phyloP scores from a whole-genome alignment of 2,797 vertebrate species.

The Dicrostonyx torquatus region DNA sequence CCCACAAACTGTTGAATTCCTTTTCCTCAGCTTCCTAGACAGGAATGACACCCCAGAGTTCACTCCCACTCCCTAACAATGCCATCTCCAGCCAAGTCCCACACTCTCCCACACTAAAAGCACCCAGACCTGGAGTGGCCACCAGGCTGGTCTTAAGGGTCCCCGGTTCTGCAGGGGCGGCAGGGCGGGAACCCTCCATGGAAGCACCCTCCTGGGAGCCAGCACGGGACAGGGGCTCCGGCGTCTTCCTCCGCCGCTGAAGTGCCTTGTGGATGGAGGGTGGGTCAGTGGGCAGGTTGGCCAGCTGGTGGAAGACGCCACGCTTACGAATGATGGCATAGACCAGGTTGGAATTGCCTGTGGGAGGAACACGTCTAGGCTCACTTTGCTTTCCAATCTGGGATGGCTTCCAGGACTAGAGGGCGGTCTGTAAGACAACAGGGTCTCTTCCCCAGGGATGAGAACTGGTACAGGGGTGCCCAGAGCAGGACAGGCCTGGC shows the following conservation, averaged over 20 bases:
- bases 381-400: not conserved
- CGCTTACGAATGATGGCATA: slow-evolving; percentile 98
- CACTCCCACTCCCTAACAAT: slow-evolving; percentile 2
- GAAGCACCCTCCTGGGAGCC: slow-evolving; percentile 95
- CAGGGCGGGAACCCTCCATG: slow-evolving; percentile 97
- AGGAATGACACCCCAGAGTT: not conserved
- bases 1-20: not conserved
- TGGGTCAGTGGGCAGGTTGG: slow-evolving; percentile 93
- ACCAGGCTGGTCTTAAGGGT: slow-evolving; percentile 95
- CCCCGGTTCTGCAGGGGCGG: slow-evolving; percentile 95
- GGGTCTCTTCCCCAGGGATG: not conserved
- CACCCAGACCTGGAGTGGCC: slow-evolving; percentile 93
- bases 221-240: slow-evolving; percentile 93
- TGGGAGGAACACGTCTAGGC: slow-evolving; percentile 58
- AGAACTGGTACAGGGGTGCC: not conserved
- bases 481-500: too few species aligned
- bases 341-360: slow-evolving; percentile 96
- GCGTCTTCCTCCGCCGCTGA: slow-evolving; percentile 92
- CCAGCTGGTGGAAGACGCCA: slow-evolving; percentile 96
- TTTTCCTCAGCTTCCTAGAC: slow-evolving; percentile 11
- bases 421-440: not conserved
- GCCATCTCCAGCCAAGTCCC: not conserved
- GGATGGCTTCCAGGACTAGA: not conserved
- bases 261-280: slow-evolving; percentile 94
- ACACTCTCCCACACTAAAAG: not conserved